Evolutionary conservation across 2,888 invertebrate species (phyloP).

Genomic region (Himalopsyche kuldschensis): DNA sequence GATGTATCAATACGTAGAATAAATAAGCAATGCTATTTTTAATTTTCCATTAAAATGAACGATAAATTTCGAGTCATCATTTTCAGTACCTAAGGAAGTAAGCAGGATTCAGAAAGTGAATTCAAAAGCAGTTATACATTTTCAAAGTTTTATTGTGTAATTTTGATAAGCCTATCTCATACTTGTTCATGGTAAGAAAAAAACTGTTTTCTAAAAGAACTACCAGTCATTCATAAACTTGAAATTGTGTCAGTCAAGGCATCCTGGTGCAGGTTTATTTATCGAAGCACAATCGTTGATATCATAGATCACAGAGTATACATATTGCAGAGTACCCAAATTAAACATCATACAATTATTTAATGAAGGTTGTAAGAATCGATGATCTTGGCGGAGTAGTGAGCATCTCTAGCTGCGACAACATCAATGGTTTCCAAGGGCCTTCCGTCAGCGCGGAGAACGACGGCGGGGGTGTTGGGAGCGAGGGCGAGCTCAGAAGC

Average conservation of each 20-base stretch:
- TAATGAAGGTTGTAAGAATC: constrained; percentile 44
- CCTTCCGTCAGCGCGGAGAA: constrained; percentile 56
- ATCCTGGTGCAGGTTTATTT: background rate
- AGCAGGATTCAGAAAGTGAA: background rate
- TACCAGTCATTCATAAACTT: constrained; percentile 35
- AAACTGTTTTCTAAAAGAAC: constrained; percentile 26
- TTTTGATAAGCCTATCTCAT: background rate
- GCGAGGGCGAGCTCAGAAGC: constrained; percentile 53
- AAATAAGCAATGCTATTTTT: too few relatives aligned
- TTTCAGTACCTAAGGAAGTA: too few relatives aligned
- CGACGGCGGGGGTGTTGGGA: constrained; percentile 52
- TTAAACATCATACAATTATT: background rate
- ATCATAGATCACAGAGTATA: too few relatives aligned
- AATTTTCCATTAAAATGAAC: too few relatives aligned
- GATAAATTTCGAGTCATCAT: too few relatives aligned
- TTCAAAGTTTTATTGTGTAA: background rate
- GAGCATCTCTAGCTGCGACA: constrained; percentile 54
- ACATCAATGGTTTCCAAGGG: constrained; percentile 58
- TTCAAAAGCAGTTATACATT: background rate
- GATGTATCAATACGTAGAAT: too few relatives aligned
- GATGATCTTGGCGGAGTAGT: constrained; percentile 56
- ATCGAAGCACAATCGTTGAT: too few relatives aligned
- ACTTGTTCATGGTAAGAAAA: constrained; percentile 22
- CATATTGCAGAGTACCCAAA: too few relatives aligned
- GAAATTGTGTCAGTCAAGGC: constrained; percentile 34